Evolutionary conservation across 2,888 invertebrate species (phyloP), one percentile per base, ranked within the genome.

Genomic region (Agrenia bidenticulata): DNA sequence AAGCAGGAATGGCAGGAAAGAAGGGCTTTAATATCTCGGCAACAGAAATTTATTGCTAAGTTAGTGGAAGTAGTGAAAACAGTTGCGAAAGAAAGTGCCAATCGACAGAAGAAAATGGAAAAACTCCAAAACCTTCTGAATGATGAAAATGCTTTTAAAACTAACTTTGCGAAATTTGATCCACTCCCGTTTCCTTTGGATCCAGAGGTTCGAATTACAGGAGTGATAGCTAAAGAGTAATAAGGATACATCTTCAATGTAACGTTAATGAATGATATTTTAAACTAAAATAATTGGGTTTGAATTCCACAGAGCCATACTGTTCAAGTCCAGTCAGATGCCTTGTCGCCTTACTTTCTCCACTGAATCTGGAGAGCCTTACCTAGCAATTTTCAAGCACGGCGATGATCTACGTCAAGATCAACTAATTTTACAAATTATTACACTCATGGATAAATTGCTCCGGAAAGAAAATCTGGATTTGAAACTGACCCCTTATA

Each of bases 401-500:
- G 99, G 99, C 1, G 99, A 99, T 80, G 98, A 99, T 80, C 81
- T 99, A 59, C 84, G 99, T 1, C 98, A 99, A 81, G 98, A 99
- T 82, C 98, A 99, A 80, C 84, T 99, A 1, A 93, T 99, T 68
- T 82, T 99, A 54, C 98, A 99, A 82, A 98, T 98, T 85, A 97
- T 99, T 45, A 93, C 94, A 0, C 82, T 99, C 15, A 99, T 99
- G 96, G 99, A 99, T 80, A 94, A 94, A 80, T 80, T 99, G 61
- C 81, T 99, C 72, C 84, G 94, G 49, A 85, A 92, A 76, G 99
- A 99, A 81, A 98, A 99, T 80, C 83, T 99, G 63, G 98, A 99
- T 81, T 83, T 99, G 61, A 96, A 95, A 78, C 81, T 99, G 66
- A 97, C 97, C 0, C 97, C 99, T 0, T 99, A 99, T 78, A 85